Percentiles rank a stretch among this genome's conserved stretches.
Conservation (phyloP, 2,888 invertebrate genomes). For the Synergus itoensis region DNA sequence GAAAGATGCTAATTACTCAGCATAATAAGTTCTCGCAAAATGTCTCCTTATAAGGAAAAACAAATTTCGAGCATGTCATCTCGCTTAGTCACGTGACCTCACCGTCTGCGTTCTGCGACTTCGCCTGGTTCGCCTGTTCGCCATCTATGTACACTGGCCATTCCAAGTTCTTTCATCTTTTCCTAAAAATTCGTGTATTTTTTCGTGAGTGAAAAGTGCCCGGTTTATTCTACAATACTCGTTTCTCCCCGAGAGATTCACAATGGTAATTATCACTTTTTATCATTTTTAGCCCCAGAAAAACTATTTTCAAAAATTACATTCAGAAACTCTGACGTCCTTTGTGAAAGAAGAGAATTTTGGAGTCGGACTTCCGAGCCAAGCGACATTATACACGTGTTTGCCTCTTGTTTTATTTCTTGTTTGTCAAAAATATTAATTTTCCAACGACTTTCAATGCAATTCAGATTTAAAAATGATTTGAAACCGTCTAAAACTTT, state of each 20-base stretch:
- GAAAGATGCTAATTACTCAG: no score
- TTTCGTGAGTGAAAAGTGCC: slow-evolving; percentile 18
- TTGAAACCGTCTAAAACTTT: neutral
- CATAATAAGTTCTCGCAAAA: neutral
- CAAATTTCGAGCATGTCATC: no score
- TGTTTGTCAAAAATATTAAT: neutral
- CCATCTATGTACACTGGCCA: neutral
- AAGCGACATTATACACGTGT: slow-evolving; percentile 17
- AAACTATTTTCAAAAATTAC: neutral
- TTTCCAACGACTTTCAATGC: neutral
- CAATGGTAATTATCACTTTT: slow-evolving; percentile 14
- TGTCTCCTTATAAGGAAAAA: no score
- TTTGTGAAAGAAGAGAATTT: slow-evolving; percentile 1
- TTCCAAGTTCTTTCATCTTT: no score
- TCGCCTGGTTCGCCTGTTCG: neutral
- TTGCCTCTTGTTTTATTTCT: neutral
- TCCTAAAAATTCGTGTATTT: neutral
- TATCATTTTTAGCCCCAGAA: neutral
- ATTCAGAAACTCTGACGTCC: neutral
- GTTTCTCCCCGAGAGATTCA: neutral
- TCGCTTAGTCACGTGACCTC: no score
- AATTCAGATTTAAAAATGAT: neutral
- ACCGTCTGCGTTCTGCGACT: no score
- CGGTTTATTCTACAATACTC: neutral
- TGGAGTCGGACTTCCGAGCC: neutral